Base-by-base conservation (phyloP, 92 coral and sea anemone genomes). In the Paramuricea clavata region DNA sequence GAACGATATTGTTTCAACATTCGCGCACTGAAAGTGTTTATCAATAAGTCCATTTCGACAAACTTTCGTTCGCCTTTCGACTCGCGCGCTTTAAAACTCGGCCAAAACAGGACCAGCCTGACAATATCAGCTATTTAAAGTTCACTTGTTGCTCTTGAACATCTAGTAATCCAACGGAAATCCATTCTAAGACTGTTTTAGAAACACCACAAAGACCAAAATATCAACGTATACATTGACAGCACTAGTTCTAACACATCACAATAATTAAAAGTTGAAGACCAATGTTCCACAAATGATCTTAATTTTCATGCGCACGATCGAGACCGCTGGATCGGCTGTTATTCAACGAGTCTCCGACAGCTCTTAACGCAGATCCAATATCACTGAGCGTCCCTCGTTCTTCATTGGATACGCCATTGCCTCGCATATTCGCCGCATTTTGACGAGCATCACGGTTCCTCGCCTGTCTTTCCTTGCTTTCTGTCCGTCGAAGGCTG, bases 321-420 rank as follows among this genome's bases (percentile, higher is more conserved):
- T 62, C 70, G 17, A 62, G 35, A 28, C 70, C 70, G 41, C 92
- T 88, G 4, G 89, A 83, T 54, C 88, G 78, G 86, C 99, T 96
- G 92, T 96, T 96, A 78, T 96, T 96, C 12, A 96, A 89, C 25
- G 92, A 89, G 79, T 96, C 99, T 5, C 99, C 99, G 82, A 94
- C 95, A 67, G 88, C 88, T 74, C 99, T 86, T 52, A 96, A 62
- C 43, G 95, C 97, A 50, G 97, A 87, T 21, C 99, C 99, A 65
- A 96, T 92, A 69, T 94, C 99, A 79, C 95, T 82, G 69, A 90
- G 85, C 11, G 90, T 72, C 0, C 93, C 89, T 50, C 94, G 90
- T 81, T 88, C 90, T 21, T 94, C 95, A 71, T 78, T 78, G n/a
- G 83, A 6, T 34, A 56, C 25, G 3, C 33, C 94, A 36, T 74